Base-by-base conservation (phyloP, 2,888 invertebrate genomes). In the Eupithecia inturbata region DNA sequence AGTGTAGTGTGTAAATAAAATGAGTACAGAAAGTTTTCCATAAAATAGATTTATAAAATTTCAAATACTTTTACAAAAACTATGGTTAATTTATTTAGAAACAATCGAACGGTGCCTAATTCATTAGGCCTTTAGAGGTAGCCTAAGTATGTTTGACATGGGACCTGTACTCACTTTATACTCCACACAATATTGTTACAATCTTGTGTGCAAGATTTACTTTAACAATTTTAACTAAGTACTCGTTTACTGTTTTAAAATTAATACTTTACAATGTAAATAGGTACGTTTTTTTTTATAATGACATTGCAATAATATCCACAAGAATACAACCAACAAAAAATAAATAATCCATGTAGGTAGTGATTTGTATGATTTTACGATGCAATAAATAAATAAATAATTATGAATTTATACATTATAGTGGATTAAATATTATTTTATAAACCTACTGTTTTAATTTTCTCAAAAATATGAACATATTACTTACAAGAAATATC, bases 121-220 rank as follows among this genome's bases (percentile, higher is more conserved):
- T 70, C 49, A 70, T 87, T 88, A 90, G 88, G 88, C 88, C 88
- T 82, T 72, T 83, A 84, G 85, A 87, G 84, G 86, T 90, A 88
- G 82, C 74, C 1, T 6, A 36, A 72, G 74, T 79, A 82, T 74
- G 74, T 79, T 78, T 74, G 75, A 73, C 60, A 31, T 66, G 53
- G 31, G 57, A 70, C 80, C 86, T 85, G 88, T 85, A 88, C 87
- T 86, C 88, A 85, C 78, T 86, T 85, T 84, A 85, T 76, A 64
- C 75, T 78, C 79, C 68, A 71, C 66, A 57, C 73, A 45, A 77
- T 64, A 68, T 68, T 69, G 66, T 74, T 66, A 77, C 67, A 72
- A 75, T 75, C 67, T 49, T 62, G 28, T 68, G 41, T 26, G 45
- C 14, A 77, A 70, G 39, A 73, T 74, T 71, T 12, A 74, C 67